These are phyloP conservation scores for Cryptus viduatorius DNA, from an alignment of 2,888 invertebrate genomes.

Conservation along the genomic window DNA sequence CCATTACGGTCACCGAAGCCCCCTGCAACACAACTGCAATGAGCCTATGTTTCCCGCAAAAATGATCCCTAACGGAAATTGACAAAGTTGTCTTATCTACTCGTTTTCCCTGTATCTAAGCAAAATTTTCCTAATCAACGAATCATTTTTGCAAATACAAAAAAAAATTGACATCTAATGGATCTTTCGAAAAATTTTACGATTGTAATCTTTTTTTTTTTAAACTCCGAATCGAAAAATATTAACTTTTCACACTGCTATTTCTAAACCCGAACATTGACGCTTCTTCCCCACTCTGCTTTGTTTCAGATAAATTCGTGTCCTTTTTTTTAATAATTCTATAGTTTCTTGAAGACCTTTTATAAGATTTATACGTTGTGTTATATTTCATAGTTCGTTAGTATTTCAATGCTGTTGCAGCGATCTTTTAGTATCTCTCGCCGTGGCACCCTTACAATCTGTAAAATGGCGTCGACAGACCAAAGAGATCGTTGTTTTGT, in stretches of 20 bases:
- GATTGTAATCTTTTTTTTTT: neutral
- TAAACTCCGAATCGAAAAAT: conserved; percentile 14
- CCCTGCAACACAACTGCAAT: conserved; percentile 79
- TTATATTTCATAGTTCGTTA: conserved; percentile 16
- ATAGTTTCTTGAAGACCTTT: conserved; percentile 50
- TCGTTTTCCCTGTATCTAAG: conserved; percentile 55
- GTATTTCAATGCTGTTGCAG: conserved; percentile 40
- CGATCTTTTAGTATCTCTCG: conserved; percentile 45
- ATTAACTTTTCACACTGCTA: conserved; percentile 36
- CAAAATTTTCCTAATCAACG: conserved; percentile 29
- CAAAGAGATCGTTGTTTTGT: conserved; percentile 46
- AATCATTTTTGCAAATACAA: conserved; percentile 30
- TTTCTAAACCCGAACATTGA: conserved; percentile 50
- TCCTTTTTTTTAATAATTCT: conserved; percentile 13
- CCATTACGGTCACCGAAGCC: conserved; percentile 84
- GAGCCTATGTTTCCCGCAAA: conserved; percentile 53
- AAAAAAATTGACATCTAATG: conserved; percentile 16
- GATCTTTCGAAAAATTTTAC: conserved; percentile 10
- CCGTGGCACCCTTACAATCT: conserved; percentile 34
- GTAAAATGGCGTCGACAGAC: conserved; percentile 40
- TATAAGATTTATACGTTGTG: conserved; percentile 35
- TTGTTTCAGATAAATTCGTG: conserved; percentile 6
- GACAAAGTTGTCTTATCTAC: conserved; percentile 57
- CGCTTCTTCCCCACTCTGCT: conserved; percentile 37
- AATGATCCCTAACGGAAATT: conserved; percentile 57